Evolutionary conservation across 2,113 vertebrate species (phyloP).

Genomic region (Centrocercus urophasianus): DNA sequence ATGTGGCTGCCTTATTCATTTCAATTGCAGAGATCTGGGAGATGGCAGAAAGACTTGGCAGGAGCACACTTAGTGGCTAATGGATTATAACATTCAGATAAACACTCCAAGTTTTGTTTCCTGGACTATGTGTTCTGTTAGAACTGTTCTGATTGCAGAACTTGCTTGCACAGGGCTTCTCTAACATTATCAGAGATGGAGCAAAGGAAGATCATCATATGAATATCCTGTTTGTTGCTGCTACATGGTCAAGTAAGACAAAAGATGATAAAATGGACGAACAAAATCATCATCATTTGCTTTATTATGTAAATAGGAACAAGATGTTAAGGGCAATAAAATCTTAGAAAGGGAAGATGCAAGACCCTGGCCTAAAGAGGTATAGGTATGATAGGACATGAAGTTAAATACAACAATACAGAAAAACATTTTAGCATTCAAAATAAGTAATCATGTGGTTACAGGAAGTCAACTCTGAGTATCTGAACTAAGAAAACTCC

Average conservation of each 20-base stretch:
- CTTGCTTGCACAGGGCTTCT: neutral
- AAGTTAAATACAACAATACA: neutral
- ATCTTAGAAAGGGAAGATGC: neutral
- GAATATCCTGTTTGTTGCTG: neutral
- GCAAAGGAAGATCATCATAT: neutral
- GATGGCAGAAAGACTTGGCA: neutral
- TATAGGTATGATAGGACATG: neutral
- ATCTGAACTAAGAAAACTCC: constrained; percentile 14
- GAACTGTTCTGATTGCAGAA: neutral
- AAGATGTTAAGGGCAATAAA: neutral
- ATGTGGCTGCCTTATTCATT: neutral
- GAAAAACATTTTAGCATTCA: neutral
- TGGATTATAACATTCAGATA: neutral
- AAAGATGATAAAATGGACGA: neutral
- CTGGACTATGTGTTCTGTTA: neutral
- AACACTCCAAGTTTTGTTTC: neutral
- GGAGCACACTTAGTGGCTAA: neutral
- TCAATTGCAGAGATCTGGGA: neutral
- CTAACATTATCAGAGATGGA: neutral
- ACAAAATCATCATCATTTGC: neutral
- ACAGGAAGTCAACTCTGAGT: constrained; percentile 43
- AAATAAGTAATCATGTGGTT: neutral
- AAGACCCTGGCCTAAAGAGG: neutral
- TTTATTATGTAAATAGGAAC: neutral
- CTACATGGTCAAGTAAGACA: neutral